Conservation (phyloP, 2,888 invertebrate species). For the Acronicta aceris region DNA sequence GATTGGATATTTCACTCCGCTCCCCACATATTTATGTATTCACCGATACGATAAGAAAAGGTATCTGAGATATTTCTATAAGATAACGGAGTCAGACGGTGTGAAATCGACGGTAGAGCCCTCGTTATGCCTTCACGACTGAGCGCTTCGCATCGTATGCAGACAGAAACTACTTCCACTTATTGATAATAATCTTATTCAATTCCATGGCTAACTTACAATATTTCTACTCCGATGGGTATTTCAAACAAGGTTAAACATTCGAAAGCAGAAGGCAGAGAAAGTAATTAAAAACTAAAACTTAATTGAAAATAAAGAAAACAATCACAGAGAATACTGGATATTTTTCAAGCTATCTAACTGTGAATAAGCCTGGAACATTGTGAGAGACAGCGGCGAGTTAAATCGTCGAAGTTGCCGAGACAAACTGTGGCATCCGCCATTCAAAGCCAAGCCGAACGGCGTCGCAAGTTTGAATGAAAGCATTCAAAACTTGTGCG, state of each 20-base stretch:
- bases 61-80: constrained; percentile 44
- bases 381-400: constrained; percentile 64
- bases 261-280: constrained; percentile 23
- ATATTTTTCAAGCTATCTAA: constrained; percentile 50
- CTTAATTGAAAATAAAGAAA: constrained; percentile 38
- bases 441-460: constrained; percentile 72
- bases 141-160: constrained; percentile 44
- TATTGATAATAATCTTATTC: constrained; percentile 49
- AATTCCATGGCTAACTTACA: constrained; percentile 14
- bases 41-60: constrained; percentile 28
- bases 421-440: constrained; percentile 74
- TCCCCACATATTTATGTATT: constrained; percentile 41
- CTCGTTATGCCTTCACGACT: constrained; percentile 53
- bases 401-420: constrained; percentile 80
- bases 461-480: constrained; percentile 78
- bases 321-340: constrained; percentile 33
- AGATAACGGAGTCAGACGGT: constrained; percentile 32
- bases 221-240: constrained; percentile 20
- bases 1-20: constrained; percentile 40
- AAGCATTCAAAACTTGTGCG: constrained; percentile 79
- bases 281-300: constrained; percentile 56
- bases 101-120: constrained; percentile 32
- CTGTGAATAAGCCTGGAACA: constrained; percentile 62
- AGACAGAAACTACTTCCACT: constrained; percentile 43
- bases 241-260: constrained; percentile 25